phyloP scores from a whole-genome alignment of 2,888 invertebrate genomes.

The Globia sparganii region DNA sequence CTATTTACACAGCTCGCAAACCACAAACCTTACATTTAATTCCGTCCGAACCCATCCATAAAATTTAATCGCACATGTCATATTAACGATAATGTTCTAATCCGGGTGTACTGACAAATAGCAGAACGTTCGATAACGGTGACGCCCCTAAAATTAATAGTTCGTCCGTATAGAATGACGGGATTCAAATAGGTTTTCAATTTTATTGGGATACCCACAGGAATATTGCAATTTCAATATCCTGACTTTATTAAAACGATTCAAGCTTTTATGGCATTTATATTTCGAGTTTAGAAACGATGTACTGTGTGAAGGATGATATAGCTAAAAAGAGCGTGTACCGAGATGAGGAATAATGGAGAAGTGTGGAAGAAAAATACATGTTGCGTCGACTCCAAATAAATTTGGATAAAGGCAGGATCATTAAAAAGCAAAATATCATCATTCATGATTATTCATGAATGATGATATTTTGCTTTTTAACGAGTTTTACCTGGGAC shows the following conservation, averaged over 20 bases:
- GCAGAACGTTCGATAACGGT: constrained; percentile 47
- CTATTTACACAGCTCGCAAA: not conserved
- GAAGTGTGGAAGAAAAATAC: not conserved
- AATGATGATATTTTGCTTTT: no score
- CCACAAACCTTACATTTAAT: constrained; percentile 10
- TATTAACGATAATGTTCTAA: constrained; percentile 38
- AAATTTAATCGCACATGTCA: constrained; percentile 33
- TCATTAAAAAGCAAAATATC: no score
- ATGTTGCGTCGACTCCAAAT: not conserved
- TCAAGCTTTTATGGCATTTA: not conserved
- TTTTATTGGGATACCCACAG: not conserved
- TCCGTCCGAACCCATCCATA: not conserved
- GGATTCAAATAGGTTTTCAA: not conserved
- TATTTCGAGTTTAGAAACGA: not conserved
- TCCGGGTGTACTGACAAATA: constrained; percentile 45
- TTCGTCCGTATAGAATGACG: constrained; percentile 10
- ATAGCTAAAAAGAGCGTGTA: not conserved
- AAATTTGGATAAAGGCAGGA: no score
- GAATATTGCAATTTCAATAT: constrained; percentile 5
- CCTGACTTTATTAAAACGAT: not conserved
- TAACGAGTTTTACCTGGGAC: no score
- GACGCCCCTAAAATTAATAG: constrained; percentile 59
- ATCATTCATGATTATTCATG: no score
- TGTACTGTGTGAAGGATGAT: not conserved
- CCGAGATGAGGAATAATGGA: not conserved